Evolutionary conservation across 2,888 invertebrate genomes (phyloP).

Genomic region (Acheta domesticus): DNA sequence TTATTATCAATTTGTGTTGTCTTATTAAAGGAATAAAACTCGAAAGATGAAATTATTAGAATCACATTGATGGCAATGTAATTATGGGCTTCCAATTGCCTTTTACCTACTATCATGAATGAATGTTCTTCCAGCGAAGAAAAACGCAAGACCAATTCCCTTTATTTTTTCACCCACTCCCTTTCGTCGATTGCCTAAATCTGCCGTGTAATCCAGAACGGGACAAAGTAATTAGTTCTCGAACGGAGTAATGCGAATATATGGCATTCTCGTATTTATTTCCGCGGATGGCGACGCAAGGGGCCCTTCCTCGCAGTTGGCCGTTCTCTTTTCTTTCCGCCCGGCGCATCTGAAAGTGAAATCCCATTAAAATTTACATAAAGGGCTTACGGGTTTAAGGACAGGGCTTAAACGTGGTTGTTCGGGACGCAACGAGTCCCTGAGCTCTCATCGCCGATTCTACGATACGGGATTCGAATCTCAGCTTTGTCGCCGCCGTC

Average conservation of each 20-base stretch:
- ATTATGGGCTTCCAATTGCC: too few species aligned
- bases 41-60: too few species aligned
- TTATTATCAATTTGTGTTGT: too few species aligned
- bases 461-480: too few species aligned
- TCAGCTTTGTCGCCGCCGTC: too few species aligned
- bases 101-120: too few species aligned
- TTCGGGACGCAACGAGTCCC: not conserved
- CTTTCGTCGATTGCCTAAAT: not conserved
- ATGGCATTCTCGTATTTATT: not conserved
- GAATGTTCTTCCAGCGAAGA: too few species aligned
- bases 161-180: too few species aligned
- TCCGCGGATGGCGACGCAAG: not conserved
- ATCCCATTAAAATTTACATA: slow-evolving; percentile 18
- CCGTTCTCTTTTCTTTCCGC: not conserved
- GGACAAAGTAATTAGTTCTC: not conserved
- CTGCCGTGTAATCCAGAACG: not conserved
- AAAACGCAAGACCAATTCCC: too few species aligned
- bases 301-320: not conserved
- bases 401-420: not conserved
- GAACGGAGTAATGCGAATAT: not conserved
- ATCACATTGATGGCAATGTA: too few species aligned
- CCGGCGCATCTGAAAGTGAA: not conserved
- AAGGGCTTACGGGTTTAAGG: not conserved
- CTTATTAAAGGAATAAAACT: too few species aligned
- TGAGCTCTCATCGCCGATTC: too few species aligned